Percentiles rank a stretch among this genome's conserved stretches.
Evolutionary conservation across 2,888 invertebrate species (phyloP).

Genomic region (Acronicta psi): DNA sequence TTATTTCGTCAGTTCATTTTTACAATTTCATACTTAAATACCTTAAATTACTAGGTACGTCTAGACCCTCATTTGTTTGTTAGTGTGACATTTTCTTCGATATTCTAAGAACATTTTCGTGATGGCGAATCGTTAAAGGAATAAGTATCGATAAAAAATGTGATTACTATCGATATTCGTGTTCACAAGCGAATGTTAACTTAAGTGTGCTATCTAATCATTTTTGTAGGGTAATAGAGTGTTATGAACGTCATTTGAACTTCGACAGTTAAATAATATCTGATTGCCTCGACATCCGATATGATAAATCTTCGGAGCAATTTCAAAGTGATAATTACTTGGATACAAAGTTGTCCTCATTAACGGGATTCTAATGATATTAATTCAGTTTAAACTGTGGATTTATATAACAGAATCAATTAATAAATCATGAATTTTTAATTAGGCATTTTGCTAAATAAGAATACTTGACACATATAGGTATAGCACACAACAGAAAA

Average conservation of each 20-base stretch:
- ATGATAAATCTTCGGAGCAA: conserved; percentile 30
- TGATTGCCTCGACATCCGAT: conserved; percentile 45
- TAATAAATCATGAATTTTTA: too few species aligned
- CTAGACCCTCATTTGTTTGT: conserved; percentile 59
- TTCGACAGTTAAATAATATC: conserved; percentile 45
- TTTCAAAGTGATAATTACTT: conserved; percentile 33
- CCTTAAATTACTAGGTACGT: conserved; percentile 56
- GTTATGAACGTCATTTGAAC: conserved; percentile 24
- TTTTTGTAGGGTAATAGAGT: conserved; percentile 9
- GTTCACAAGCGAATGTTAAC: conserved; percentile 3
- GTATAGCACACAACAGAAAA: too few species aligned
- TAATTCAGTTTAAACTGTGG: neutral
- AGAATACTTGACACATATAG: too few species aligned
- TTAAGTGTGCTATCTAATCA: neutral
- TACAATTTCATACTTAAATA: conserved; percentile 54
- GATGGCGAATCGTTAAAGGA: conserved; percentile 7
- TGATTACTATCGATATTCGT: conserved; percentile 6
- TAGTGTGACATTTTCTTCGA: neutral
- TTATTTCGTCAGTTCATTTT: conserved; percentile 67
- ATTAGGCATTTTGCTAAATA: too few species aligned
- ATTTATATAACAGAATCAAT: too few species aligned
- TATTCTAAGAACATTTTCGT: conserved; percentile 9
- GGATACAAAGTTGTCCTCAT: conserved; percentile 25
- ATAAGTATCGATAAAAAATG: conserved; percentile 14
- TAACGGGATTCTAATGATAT: conserved; percentile 21